Base-by-base conservation (phyloP, 1,140 invertebrate genomes). In the Magallana gigas region DNA sequence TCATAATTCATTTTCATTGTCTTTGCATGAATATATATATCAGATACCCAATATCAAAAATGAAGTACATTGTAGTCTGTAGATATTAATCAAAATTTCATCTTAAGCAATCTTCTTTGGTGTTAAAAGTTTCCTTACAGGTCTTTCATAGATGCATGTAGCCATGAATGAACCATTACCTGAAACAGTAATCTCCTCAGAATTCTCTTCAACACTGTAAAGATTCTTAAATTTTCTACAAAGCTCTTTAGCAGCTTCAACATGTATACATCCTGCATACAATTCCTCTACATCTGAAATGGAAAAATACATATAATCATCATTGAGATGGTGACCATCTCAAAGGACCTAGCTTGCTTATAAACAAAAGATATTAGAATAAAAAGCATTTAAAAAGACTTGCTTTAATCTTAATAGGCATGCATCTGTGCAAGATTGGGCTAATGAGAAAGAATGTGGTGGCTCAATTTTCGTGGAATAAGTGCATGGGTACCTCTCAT, bases 241-340 rank as follows among this genome's bases (percentile, higher is more conserved):
- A 16, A 64, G 14, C 60, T 64, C 60, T 64, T 64, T 64, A 16
- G 60, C 60, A 16, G 60, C 60, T 14, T 64, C 60, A 64, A 64
- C 60, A 64, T 64, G 60, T 64, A 64, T 64, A 64, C 60, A 64
- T 64, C 60, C 60, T 64, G 60, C 16, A 64, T 64, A 64, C 60
- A 64, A 14, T 64, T 64, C 60, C 12, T 64, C 60, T 64, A 64
- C 60, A 64, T 64, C 60, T 64, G 18, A 48, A 48, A 48, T 48
- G 36, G 23, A 48, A 48, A 48, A 64, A 64, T 64, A 64, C 7
- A 64, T 64, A 64, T 64, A 64, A 48, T 48, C 5, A 48, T 48
- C 36, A 48, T 48, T 48, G 36, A 48, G 36, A 48, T 48, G 36
- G 36, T 48, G 5, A 48, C 36, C 36, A 48, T 48, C 2, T 48